A percentile compares a stretch with the other conserved stretches of the same genome.
phyloP scores from a whole-genome alignment of 2,113 vertebrate genomes.

The Okapia johnstoni region DNA sequence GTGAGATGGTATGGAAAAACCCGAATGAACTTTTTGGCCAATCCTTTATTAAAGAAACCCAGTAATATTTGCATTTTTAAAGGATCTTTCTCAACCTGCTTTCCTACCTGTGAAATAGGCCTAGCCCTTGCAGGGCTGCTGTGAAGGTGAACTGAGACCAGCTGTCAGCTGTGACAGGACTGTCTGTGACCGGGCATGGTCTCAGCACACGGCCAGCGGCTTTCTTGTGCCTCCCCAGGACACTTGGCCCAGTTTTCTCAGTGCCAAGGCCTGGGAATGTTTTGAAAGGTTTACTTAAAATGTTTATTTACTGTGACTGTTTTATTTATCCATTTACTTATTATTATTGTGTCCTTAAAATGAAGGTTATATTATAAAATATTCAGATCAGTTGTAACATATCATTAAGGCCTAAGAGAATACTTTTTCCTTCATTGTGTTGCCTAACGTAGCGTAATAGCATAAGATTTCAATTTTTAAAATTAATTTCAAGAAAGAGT shows the following conservation, averaged over 20 bases:
- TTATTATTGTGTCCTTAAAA: neutral
- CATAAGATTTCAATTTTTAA: neutral
- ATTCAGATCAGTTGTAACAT: neutral
- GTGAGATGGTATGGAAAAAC: neutral
- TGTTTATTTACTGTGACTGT: neutral
- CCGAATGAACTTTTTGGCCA: fast-evolving
- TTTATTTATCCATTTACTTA: neutral
- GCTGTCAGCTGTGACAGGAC: neutral
- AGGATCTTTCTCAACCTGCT: neutral
- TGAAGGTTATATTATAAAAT: neutral
- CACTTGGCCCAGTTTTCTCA: neutral
- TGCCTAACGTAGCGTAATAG: neutral
- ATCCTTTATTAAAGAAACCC: neutral
- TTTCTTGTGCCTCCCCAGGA: neutral
- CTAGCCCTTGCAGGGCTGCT: neutral
- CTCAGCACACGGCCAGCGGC: neutral
- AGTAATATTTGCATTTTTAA: neutral
- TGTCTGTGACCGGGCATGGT: fast-evolving
- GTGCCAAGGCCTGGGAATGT: neutral
- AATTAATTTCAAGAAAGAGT: neutral
- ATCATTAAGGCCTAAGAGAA: neutral
- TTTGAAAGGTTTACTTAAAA: neutral
- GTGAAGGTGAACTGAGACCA: neutral
- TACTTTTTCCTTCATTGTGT: neutral
- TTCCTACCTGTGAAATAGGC: neutral